Conservation (phyloP, 2,797 vertebrate genomes). For the Ctenopoma multispine region DNA sequence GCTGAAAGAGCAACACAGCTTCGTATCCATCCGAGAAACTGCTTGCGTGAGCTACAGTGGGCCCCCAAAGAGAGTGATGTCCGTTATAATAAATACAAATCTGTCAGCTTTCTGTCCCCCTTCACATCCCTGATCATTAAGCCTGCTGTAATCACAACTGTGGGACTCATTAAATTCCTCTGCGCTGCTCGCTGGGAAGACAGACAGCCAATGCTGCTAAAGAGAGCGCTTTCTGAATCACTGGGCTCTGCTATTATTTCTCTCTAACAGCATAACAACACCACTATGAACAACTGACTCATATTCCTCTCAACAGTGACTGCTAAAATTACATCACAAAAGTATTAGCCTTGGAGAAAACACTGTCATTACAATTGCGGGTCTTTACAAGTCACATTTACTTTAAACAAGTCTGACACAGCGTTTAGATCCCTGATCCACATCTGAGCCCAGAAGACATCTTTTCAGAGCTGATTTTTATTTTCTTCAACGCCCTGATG, state of each 20-base stretch:
- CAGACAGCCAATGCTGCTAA: slow-evolving; percentile 71
- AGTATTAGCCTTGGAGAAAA: slow-evolving; percentile 47
- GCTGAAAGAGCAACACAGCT: slow-evolving; percentile 47
- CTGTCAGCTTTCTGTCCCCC: slow-evolving; percentile 72
- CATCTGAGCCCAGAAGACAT: slow-evolving; percentile 18
- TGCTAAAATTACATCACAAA: slow-evolving; percentile 57
- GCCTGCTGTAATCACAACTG: slow-evolving; percentile 78
- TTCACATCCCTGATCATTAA: slow-evolving; percentile 74
- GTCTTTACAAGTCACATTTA: slow-evolving; percentile 50
- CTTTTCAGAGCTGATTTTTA: slow-evolving; percentile 24
- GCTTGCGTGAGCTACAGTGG: slow-evolving; percentile 42
- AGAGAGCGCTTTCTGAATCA: slow-evolving; percentile 77
- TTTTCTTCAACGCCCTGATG: slow-evolving; percentile 1
- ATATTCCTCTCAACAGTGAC: slow-evolving; percentile 53
- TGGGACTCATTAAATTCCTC: slow-evolving; percentile 82
- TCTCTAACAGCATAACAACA: slow-evolving; percentile 71
- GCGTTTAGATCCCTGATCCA: slow-evolving; percentile 45
- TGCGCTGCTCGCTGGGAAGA: slow-evolving; percentile 52
- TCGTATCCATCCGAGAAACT: slow-evolving; percentile 46
- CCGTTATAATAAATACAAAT: slow-evolving; percentile 78
- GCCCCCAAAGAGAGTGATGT: slow-evolving; percentile 62
- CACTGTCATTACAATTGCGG: slow-evolving; percentile 43
- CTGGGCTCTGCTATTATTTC: slow-evolving; percentile 76
- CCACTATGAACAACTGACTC: slow-evolving; percentile 66
- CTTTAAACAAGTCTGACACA: slow-evolving; percentile 49